Evolutionary conservation across 2,113 vertebrate genomes (phyloP), one percentile per base, ranked within the genome.

Genomic region (Poecile atricapillus): DNA sequence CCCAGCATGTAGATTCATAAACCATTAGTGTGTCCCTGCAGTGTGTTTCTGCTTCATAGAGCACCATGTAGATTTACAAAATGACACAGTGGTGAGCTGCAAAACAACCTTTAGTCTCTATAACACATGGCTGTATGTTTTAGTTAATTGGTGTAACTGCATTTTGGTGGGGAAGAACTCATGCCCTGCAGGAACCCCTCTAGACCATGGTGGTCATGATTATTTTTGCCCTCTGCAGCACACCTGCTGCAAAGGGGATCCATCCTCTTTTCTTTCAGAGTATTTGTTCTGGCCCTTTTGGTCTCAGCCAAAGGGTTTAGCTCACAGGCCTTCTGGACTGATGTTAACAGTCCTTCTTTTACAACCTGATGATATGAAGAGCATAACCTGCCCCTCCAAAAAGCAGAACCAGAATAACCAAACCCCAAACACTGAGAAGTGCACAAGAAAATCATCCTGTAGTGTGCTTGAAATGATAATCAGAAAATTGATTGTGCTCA

Each of bases 321-420:
- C 10, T 52, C 35, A 41, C 4, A 49, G 31, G 37, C 15, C 7
- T 49, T 52, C 62, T 41, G 13, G 16, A 69, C 2, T 23, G 18
- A 52, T 0, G 0, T 15, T 53, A 64, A 15, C 2, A 31, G 9
- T 15, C 16, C 41, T 56, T 71, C 8, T 69, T 52, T 69, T 47
- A 4, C 4, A 56, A 6, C 44, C 19, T 73, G 25, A 37, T 47
- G 7, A 7, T 17, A 39, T 7, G 12, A 11, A 71, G 7, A 73
- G 62, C 5, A 39, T 20, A 39, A 2, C 0, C 13, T 63, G 2
- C 1, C 7, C 2, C 8, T 11, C 5, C 1, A 17, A 41, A 79
- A 56, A 19, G 4, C 8, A 68, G 23, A 86, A 78, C 2, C 1
- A 47, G 43, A 55, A 6, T 55, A 47, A 14, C 2, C 5, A 37